phyloP scores from a whole-genome alignment of 2,797 vertebrate species.

The Onychomys leucogaster region DNA sequence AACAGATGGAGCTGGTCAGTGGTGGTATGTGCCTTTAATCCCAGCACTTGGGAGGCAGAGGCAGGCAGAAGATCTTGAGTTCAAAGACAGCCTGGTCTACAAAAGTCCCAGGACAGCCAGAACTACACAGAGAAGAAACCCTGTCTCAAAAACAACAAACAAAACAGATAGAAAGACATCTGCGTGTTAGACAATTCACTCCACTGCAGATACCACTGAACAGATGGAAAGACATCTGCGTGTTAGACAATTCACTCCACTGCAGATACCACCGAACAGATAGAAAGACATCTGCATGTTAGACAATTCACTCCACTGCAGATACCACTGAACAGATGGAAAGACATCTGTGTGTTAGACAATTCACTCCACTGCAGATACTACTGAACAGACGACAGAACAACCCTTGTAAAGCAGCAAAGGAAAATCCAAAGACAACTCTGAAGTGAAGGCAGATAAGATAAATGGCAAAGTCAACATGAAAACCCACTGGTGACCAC shows the following conservation, averaged over 20 bases:
- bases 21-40: not conserved
- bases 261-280: no score
- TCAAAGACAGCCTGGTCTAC: not conserved
- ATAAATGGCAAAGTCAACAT: conserved; percentile 14
- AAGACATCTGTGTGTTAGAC: not conserved
- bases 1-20: not conserved
- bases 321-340: no score
- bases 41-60: not conserved
- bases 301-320: not conserved
- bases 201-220: not conserved
- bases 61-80: not conserved
- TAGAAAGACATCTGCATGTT: not conserved
- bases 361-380: not conserved
- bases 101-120: not conserved
- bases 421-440: conserved; percentile 58
- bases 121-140: not conserved
- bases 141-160: not conserved
- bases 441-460: conserved; percentile 40
- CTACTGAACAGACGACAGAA: not conserved
- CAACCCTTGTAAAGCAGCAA: conserved; percentile 33
- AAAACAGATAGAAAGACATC: not conserved
- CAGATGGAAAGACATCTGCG: not conserved
- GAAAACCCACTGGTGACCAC: not conserved
- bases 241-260: not conserved
- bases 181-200: not conserved